Conservation (phyloP, 2,888 invertebrate genomes). For the Erebia palarica region DNA sequence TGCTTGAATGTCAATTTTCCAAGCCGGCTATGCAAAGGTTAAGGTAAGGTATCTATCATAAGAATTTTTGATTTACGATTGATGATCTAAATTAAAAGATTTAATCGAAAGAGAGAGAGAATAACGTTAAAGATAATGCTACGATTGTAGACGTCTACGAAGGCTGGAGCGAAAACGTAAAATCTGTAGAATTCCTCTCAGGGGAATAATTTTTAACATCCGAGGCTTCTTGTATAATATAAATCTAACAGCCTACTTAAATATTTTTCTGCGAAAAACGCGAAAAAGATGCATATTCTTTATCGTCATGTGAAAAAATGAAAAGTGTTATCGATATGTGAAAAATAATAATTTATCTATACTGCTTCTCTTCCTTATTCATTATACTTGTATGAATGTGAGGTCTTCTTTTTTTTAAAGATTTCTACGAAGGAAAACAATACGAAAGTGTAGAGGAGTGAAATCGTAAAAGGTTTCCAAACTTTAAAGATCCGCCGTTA, state of each 20-base stretch:
- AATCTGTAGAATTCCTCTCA: slow-evolving; percentile 13
- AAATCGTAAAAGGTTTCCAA: slow-evolving; percentile 34
- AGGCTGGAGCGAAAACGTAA: slow-evolving; percentile 1
- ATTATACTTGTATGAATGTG: not conserved
- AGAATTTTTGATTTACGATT: not conserved
- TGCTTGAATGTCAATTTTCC: no score
- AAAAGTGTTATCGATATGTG: no score
- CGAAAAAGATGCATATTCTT: not conserved
- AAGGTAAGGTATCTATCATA: not conserved
- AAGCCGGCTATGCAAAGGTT: no score
- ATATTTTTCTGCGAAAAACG: not conserved
- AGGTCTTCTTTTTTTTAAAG: not conserved
- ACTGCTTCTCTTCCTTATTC: no score
- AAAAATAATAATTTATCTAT: no score
- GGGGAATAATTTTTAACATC: slow-evolving; percentile 6
- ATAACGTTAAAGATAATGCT: slow-evolving; percentile 1
- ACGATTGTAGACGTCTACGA: not conserved
- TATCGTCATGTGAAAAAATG: not conserved
- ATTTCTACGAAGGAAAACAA: not conserved
- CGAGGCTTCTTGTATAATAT: not conserved
- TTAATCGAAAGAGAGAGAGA: not conserved
- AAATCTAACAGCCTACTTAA: slow-evolving; percentile 5
- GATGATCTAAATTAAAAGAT: not conserved
- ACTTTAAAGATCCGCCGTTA: slow-evolving; percentile 35
- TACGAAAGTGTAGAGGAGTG: slow-evolving; percentile 11